These are phyloP conservation scores for Phyllotreta striolata DNA, from an alignment of 2,888 invertebrate species.

Conservation along the genomic window DNA sequence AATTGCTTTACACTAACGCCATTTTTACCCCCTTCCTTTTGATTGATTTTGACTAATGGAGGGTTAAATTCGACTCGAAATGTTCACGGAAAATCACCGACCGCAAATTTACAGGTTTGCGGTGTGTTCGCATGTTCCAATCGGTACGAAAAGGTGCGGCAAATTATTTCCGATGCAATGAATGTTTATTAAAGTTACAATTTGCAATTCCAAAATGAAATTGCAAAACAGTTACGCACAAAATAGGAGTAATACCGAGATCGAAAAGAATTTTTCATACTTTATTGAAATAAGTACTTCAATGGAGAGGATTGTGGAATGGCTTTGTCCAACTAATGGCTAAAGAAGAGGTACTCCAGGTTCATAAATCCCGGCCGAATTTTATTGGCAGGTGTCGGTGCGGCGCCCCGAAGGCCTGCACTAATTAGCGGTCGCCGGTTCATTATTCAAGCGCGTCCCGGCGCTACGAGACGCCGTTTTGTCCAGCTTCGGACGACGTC, in stretches of 20 bases:
- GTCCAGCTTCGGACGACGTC: conserved; percentile 56
- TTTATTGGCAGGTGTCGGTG: conserved; percentile 60
- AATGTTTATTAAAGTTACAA: no score
- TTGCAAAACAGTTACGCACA: no score
- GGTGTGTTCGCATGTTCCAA: conserved; percentile 19
- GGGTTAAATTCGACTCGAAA: conserved; percentile 38
- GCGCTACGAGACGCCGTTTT: conserved; percentile 56
- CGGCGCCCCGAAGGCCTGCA: conserved; percentile 57
- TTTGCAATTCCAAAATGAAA: no score
- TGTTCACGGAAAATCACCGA: conserved; percentile 41
- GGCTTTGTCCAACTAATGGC: no score
- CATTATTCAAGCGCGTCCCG: conserved; percentile 58
- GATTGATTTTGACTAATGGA: conserved; percentile 49
- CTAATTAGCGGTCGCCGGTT: conserved; percentile 61
- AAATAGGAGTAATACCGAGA: no score
- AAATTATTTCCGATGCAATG: no score
- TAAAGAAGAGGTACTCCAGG: conserved; percentile 26
- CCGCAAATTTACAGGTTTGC: conserved; percentile 27
- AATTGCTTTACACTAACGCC: conserved; percentile 47
- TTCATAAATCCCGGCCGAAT: conserved; percentile 55
- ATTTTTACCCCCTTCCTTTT: conserved; percentile 46
- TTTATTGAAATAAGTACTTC: no score
- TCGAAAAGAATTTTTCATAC: no score
- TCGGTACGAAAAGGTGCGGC: conserved; percentile 8
- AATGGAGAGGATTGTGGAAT: no score